Base-by-base conservation (phyloP, 1,140 invertebrate genomes). In the Drosophila ohnishii region DNA sequence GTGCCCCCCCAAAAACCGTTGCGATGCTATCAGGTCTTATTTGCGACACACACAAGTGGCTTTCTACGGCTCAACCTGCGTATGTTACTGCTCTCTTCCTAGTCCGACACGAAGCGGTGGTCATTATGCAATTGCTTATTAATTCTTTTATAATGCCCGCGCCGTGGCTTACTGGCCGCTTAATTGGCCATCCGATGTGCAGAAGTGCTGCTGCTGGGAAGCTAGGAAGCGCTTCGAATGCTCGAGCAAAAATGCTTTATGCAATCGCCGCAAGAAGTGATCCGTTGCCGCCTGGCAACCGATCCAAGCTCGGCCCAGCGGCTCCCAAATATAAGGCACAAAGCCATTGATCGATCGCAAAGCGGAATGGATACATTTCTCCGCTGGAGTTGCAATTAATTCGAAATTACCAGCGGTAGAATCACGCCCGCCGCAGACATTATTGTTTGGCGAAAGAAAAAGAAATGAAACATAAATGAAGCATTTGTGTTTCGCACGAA, bases 101-200 rank as follows among this genome's bases (percentile, higher is more conserved):
- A 48, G 66, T 84, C 50, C 32, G 35, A 59, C 61, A 76, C 78
- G 66, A 66, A 76, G 57, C 35, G 30, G 4, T 22, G 30, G 32
- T 11, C 45, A 58, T 86, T 80, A 86, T 85, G 82, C 61, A 85
- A 85, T 66, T 57, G 62, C 48, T 75, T 72, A 81, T 81, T 81
- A 86, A 86, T 86, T 86, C 82, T 86, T 78, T 78, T 70, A 75
- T 67, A 64, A 69, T 70, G 64, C 42, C 16, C 47, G 75, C 53
- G 19, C 57, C 55, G 60, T 75, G 63, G 37, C 61, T 48, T 67
- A 47, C 47, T 75, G 40, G 51, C 61, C 57, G 78, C 73, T 84
- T 85, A 84, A 84, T 83, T 84, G 80, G 80, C 76, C 80, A 72
- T 61, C 59, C 75, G 78, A 79, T 72, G 79, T 75, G 37, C 48